These are phyloP conservation scores for Mystacornis crossleyi DNA, from an alignment of 2,113 vertebrate genomes.

Conservation along the genomic window DNA sequence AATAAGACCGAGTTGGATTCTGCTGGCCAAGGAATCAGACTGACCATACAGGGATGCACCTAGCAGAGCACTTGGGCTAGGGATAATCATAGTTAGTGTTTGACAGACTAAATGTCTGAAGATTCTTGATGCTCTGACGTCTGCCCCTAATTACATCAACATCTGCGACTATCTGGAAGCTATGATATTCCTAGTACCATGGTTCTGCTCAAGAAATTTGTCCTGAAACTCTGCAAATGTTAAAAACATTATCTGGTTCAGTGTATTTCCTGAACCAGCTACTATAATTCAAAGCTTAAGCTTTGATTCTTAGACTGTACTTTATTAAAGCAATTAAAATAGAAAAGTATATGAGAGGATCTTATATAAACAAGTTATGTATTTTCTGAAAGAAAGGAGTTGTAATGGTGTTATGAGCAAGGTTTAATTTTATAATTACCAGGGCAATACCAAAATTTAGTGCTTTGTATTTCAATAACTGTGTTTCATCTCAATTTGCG, in stretches of 20 bases:
- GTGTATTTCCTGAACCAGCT: conserved; percentile 15
- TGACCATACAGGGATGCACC: not conserved
- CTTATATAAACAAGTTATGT: not conserved
- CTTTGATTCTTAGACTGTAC: not conserved
- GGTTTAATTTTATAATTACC: not conserved
- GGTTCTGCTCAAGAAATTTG: not conserved
- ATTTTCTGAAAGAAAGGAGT: not conserved
- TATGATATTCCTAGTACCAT: not conserved
- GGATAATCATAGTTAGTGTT: not conserved
- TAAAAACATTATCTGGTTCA: not conserved
- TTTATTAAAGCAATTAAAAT: conserved; percentile 66
- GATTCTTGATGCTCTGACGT: not conserved
- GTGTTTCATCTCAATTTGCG: not conserved
- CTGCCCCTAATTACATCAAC: not conserved
- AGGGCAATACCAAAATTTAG: not conserved
- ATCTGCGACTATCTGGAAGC: not conserved
- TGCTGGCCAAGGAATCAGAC: not conserved
- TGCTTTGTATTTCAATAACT: not conserved
- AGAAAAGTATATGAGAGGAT: not conserved
- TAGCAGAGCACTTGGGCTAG: not conserved
- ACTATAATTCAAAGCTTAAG: not conserved
- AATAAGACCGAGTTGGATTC: not conserved
- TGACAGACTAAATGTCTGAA: not conserved
- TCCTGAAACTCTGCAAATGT: not conserved
- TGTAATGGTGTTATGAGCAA: not conserved